Conservation (phyloP, 2,797 vertebrate species). For the Lepidocolaptes lacrymiger region DNA sequence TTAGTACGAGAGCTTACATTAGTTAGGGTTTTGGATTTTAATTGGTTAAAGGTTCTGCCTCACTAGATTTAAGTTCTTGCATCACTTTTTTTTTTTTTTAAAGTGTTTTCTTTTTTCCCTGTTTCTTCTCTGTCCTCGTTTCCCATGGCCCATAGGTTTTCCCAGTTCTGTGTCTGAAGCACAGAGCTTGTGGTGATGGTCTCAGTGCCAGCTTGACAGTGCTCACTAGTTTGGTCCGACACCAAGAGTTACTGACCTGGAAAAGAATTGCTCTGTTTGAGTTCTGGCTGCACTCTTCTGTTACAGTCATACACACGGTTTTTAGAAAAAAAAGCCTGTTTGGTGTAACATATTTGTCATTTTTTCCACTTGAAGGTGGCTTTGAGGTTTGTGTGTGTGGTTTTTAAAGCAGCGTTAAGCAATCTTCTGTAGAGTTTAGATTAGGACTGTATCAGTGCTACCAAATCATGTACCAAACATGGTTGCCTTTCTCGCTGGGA, state of each 20-base stretch:
- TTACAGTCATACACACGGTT: background rate
- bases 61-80: background rate
- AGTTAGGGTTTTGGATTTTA: background rate
- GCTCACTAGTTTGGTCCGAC: background rate
- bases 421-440: background rate
- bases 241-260: background rate
- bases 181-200: background rate
- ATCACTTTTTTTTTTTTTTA: background rate
- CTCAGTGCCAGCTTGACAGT: background rate
- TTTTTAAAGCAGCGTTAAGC: background rate
- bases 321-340: background rate
- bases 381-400: background rate
- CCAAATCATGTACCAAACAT: background rate
- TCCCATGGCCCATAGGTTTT: background rate
- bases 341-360: background rate
- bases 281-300: background rate
- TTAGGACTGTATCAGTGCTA: background rate
- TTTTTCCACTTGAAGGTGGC: background rate
- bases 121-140: background rate
- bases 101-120: background rate
- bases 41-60: background rate
- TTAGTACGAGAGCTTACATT: background rate
- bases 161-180: background rate
- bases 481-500: background rate
- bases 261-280: background rate